These are phyloP conservation scores for Anisognathus igniventris DNA, from an alignment of 2,797 vertebrate species.

Conservation along the genomic window DNA sequence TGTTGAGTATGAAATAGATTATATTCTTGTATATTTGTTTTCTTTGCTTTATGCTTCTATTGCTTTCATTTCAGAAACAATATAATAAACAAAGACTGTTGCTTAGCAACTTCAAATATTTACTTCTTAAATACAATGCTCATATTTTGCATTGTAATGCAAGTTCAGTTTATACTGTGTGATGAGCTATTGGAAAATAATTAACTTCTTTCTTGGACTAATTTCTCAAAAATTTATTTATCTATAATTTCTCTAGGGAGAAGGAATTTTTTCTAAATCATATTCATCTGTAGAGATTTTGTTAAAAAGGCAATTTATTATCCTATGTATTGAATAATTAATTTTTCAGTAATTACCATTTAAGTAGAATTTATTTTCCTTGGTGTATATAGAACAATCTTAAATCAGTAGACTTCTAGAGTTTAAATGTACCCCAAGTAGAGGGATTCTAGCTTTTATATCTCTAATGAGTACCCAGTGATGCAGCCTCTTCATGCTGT, in stretches of 20 bases:
- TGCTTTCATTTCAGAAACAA: neutral
- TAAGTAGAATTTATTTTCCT: neutral
- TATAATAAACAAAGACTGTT: neutral
- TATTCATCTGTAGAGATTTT: neutral
- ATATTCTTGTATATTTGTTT: neutral
- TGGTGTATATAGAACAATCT: neutral
- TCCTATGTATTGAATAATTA: neutral
- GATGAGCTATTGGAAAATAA: slow-evolving; percentile 5
- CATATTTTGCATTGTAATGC: neutral
- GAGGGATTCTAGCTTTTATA: neutral
- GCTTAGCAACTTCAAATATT: slow-evolving; percentile 31
- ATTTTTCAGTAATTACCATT: neutral
- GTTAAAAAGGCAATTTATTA: neutral
- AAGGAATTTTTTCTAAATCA: neutral
- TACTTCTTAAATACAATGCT: neutral
- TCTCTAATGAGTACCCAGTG: neutral
- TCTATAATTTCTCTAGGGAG: neutral
- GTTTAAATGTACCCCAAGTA: neutral
- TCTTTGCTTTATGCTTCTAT: neutral
- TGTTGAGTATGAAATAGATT: neutral
- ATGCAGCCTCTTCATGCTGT: neutral
- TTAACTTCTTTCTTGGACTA: neutral
- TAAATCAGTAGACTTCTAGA: neutral
- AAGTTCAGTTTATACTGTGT: neutral
- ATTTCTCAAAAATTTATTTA: neutral